Evolutionary conservation across 1,140 invertebrate species (phyloP), one percentile per base, ranked within the genome.

Genomic region (Drosophila mojavensis): DNA sequence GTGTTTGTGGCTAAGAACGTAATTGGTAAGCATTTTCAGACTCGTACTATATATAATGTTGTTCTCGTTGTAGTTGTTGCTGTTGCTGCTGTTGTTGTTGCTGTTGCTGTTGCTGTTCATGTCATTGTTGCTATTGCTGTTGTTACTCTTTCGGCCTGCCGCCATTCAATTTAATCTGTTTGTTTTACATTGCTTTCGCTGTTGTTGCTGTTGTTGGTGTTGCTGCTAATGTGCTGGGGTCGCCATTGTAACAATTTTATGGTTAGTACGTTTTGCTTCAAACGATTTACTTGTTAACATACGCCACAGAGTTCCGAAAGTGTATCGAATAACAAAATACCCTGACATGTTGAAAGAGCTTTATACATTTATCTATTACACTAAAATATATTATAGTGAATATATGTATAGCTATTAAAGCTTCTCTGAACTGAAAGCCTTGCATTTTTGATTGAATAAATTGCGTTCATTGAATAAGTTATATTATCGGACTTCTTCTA

Each of bases 201-300:
- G 48, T 55, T 53, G 60, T 51, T 68, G 54, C 67, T 81, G 13
- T 43, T 43, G 41, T 43, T 43, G 41, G 0, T 43, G 41, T n/a
- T 41, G 53, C 71, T 61, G 61, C 54, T 81, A 64, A 67, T 82
- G 65, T 65, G 64, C 51, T 51, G 50, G 47, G 26, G 41, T 70
- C 28, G 79, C 78, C 74, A 81, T 85, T 85, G 81, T 81, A 78
- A 85, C 78, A 75, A 81, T 85, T 85, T 85, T 78, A 85, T 85
- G 74, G 74, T 66, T 75, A 75, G 78, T 78, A 78, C 81, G 78
- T 85, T 85, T 81, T 71, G 75, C 78, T 74, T 71, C 39, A 58
- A 78, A 60, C 58, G 65, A 64, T 83, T 77, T 51, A 70, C 63
- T 82, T 82, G 78, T 65, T 30, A 48, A 20, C 28, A 10, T 20